phyloP scores from a whole-genome alignment of 2,797 vertebrate species.

The Rallus crepitans region DNA sequence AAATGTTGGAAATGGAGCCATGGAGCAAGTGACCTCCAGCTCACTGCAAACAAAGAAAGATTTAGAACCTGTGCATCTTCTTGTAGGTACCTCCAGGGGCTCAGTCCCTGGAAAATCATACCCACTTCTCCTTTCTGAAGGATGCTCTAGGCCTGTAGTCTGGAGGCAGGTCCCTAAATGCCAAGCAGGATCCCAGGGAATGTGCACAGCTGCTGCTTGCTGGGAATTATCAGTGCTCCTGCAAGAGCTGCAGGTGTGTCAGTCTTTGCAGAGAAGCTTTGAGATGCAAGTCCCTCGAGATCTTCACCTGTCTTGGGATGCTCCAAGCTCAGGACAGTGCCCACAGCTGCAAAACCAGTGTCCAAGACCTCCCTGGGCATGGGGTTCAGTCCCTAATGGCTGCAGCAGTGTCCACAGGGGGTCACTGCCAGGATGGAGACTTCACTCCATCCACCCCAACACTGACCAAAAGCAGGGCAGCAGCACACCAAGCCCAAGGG shows the following conservation, averaged over 20 bases:
- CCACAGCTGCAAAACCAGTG: neutral
- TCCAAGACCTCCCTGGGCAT: neutral
- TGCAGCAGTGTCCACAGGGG: accelerated
- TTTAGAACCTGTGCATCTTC: neutral
- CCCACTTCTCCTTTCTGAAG: neutral
- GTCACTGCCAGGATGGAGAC: neutral
- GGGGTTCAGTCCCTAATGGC: neutral
- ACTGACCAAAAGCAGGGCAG: neutral
- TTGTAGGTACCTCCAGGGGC: neutral
- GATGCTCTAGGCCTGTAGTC: neutral
- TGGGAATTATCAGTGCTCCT: neutral
- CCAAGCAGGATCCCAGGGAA: neutral
- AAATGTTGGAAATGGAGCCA: neutral
- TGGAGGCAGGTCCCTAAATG: neutral
- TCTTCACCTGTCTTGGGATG: neutral
- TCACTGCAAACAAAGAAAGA: neutral
- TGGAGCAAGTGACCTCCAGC: neutral
- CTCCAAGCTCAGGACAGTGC: neutral
- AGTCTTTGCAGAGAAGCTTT: neutral
- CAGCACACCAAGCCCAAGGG: neutral
- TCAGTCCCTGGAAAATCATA: neutral
- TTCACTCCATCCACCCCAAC: neutral
- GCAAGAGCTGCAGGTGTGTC: neutral
- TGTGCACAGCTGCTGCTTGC: neutral
- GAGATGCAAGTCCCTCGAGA: neutral